Base-by-base conservation (phyloP, 37 sponge, comb jelly and placozoan genomes). In the Oopsacas minuta region DNA sequence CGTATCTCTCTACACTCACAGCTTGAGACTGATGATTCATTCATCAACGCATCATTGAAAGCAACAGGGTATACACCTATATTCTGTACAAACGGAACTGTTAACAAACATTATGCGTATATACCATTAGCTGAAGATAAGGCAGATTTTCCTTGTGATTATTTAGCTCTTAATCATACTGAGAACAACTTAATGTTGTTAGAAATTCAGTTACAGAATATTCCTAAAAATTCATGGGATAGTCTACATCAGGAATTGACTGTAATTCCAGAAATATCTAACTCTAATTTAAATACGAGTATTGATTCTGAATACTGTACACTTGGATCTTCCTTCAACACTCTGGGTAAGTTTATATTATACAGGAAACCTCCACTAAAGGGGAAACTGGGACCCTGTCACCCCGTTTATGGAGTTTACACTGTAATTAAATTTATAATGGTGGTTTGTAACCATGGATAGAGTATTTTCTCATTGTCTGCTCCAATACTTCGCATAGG, bases 141-240 rank as follows among this genome's bases (percentile, higher is more conserved):
- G 28, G 30, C 30, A 25, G 75, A 61, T n/a, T 61, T 25, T 61
- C 75, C 75, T 12, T 61, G 75, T n/a, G 75, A 61, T 3, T 61
- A 61, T 12, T 34, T 61, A 34, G 28, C 20, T 5, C 75, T 61
- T n/a, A 61, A 61, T 61, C 28, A 61, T 34, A 61, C 75, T 7
- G 75, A 61, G 28, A 3, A 5, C 17, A 61, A 61, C 28, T 61
- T 61, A n/a, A n/a, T n/a, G 75, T n/a, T 61, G 75, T 25, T 61
- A 61, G 75, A 61, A 61, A 61, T 61, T 61, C 75, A 61, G 22
- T 34, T 61, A 25, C 75, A 61, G 75, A 61, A 61, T n/a, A 61
- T n/a, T 32, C 75, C 75, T 3, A 61, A 61, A 12, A 34, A 61
- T 61, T 25, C 75, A 25, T 61, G 75, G 75, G 75, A 61, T 61